These are phyloP conservation scores for Spongilla lacustris DNA, from an alignment of 37 sponge, comb jelly and placozoan species.

Conservation along the genomic window DNA sequence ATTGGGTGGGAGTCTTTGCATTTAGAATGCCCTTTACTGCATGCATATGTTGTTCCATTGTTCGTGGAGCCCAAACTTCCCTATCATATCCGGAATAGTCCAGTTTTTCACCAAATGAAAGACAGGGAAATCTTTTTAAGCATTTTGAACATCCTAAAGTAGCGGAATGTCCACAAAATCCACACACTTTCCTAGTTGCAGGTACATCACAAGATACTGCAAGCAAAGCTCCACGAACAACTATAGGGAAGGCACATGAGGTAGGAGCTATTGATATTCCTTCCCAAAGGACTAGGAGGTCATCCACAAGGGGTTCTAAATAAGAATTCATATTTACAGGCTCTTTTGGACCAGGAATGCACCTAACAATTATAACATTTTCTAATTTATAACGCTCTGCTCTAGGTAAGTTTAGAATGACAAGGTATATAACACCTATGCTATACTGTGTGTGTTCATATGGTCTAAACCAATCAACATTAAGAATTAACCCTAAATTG, in stretches of 20 bases:
- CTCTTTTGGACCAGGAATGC: conserved; percentile 41
- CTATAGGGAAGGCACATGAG: not conserved
- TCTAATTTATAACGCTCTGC: conserved; percentile 17
- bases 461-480: conserved; percentile 57
- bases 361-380: conserved; percentile 23
- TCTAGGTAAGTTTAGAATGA: conserved; percentile 34
- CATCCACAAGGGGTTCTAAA: conserved; percentile 39
- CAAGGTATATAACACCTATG: conserved; percentile 28
- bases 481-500: conserved; percentile 14
- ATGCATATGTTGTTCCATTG: conserved; percentile 5
- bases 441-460: conserved; percentile 27
- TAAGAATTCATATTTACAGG: conserved; percentile 19
- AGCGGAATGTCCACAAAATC: conserved; percentile 47
- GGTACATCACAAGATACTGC: conserved; percentile 47
- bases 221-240: conserved; percentile 13
- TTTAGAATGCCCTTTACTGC: not conserved
- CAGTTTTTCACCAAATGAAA: conserved; percentile 35
- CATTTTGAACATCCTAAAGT: conserved; percentile 42
- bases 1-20: conserved; percentile 11
- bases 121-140: conserved; percentile 18
- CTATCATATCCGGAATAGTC: conserved; percentile 41
- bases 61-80: conserved; percentile 18
- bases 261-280: not conserved
- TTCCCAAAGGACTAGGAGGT: conserved; percentile 20
- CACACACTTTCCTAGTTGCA: conserved; percentile 57